phyloP scores from a whole-genome alignment of 2,797 vertebrate genomes.

The Pseudochromis fuscus region DNA sequence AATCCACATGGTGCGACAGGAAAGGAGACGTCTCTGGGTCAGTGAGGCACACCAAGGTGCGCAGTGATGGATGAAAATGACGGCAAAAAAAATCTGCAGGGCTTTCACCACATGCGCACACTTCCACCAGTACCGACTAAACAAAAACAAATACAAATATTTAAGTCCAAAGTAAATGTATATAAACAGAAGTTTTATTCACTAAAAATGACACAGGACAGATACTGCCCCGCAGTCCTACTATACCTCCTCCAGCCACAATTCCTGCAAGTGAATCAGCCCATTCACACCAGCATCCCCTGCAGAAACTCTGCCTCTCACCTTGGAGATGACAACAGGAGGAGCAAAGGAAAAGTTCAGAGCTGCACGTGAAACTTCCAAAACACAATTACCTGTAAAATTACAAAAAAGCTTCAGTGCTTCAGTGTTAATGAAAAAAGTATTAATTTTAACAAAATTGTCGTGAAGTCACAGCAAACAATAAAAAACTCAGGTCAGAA shows the following conservation, averaged over 20 bases:
- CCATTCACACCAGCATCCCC: constrained; percentile 59
- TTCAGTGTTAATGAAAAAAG: neutral
- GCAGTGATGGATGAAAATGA: constrained; percentile 27
- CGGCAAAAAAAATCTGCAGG: neutral
- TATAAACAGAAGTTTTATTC: neutral
- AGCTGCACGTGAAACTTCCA: neutral
- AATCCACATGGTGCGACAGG: constrained; percentile 76
- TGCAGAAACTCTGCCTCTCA: constrained; percentile 22
- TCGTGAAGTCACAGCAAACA: neutral
- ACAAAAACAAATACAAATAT: no score
- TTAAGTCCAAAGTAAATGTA: neutral
- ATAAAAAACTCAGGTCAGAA: neutral
- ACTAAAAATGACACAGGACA: neutral
- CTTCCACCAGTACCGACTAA: neutral
- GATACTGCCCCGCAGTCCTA: neutral
- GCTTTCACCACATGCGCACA: constrained; percentile 26
- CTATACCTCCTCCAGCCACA: constrained; percentile 43
- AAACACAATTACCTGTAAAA: neutral
- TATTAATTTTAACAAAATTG: neutral
- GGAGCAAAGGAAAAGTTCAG: neutral
- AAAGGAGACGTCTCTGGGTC: constrained; percentile 17
- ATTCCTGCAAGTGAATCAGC: constrained; percentile 48
- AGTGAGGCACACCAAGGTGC: constrained; percentile 29
- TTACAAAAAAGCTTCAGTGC: neutral
- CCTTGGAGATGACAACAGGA: constrained; percentile 13